Evolutionary conservation across 2,797 vertebrate genomes (phyloP), one percentile per base, ranked within the genome.

Genomic region (Cossypha heuglini): DNA sequence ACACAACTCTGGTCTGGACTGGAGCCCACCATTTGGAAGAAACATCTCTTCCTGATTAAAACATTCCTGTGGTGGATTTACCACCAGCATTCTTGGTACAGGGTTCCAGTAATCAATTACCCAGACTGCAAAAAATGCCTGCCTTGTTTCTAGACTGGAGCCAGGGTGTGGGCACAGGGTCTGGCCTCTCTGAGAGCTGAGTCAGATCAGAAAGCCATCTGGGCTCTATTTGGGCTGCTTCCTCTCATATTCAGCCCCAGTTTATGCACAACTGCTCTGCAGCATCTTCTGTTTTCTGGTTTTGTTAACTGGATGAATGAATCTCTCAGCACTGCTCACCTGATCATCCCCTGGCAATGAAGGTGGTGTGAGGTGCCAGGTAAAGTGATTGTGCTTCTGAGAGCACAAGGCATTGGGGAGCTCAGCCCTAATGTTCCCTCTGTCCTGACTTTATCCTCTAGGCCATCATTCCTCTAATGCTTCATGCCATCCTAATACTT

Each of bases 31-130:
- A 77, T 85, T 95, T 86, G 74, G 48, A 55, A 89, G 72, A 74
- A 80, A 78, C 81, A 91, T 80, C 86, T 68, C 72, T 66, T 92
- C 81, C 79, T 78, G 76, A 94, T 95, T 94, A 94, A 80, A 93
- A 62, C 58, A 92, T 93, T 92, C 88, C 68, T 85, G 84, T 72
- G 91, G 78, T 83, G 58, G 71, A 51, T 92, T 92, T 90, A 76
- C 86, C 68, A 89, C 78, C 64, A 87, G 72, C 75, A 79, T 79
- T 92, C 74, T 84, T 89, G 52, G 74, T 94, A n/a, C 67, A 13
- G 77, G 58, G 75, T 87, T 95, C 78, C 78, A 91, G 72, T 80
- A 85, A 83, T 90, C 72, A 89, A 95, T 91, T 93, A 78, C 20
- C 14, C 10, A 0, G 43, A 38, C 61, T 88, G 54, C 58, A 91